Evolutionary conservation across 2,888 invertebrate genomes (phyloP), one percentile per base, ranked within the genome.

Genomic region (Conchocele bisecta): DNA sequence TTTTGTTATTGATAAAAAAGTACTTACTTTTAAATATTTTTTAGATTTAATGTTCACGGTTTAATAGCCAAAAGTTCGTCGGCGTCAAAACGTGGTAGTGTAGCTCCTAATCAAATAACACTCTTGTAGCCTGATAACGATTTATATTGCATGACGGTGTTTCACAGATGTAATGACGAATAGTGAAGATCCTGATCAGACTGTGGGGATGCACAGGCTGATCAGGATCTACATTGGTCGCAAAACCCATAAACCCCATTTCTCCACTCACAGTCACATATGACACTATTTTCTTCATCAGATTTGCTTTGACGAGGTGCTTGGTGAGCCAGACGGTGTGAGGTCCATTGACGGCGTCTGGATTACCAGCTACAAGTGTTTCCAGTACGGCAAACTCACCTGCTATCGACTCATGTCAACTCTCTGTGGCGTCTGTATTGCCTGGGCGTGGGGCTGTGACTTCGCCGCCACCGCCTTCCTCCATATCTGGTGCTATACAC

Each of bases 371-470:
- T 92, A 93, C 83, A 66, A 41, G n/a, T 82, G 95, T 89, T 95
- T 95, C 91, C 92, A 93, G 50, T 91, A 93, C 79, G 93, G 94
- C 20, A 93, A 94, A 79, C 93, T 93, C 89, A 93, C 93, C 89
- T 95, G 95, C 90, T 95, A 95, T 92, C 93, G 94, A n/a, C 88
- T 94, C 53, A 92, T 95, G 42, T 93, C 94, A 0, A 93, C 94
- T 50, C 83, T 95, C 22, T 92, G 94, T 9, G 95, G 94, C 0
- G 94, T 95, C 9, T 92, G 95, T 28, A 92, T 94, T 58, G 95
- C 95, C 0, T 91, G 95, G 66, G 91, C 93, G 78, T 92, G 95
- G 53, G 88, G 88, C 17, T 85, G 85, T 39, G 78, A 80, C 57
- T 88, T 86, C 66, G 88, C 85, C 37, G 37, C 94, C 79, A 91